phyloP scores from a whole-genome alignment of 2,113 vertebrate species.

The Enhydra lutris region DNA sequence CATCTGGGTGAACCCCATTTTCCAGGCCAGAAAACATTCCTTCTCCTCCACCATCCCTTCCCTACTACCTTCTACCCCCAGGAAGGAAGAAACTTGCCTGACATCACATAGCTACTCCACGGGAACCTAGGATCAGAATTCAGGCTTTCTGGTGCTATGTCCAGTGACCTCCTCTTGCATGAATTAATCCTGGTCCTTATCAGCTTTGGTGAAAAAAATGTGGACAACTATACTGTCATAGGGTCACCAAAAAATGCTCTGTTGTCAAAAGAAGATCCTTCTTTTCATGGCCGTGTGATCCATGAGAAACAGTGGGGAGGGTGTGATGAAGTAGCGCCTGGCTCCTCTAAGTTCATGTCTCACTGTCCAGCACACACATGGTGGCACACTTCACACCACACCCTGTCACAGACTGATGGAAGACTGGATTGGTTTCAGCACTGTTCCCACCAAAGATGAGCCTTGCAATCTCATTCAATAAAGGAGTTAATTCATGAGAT shows the following conservation, averaged over 20 bases:
- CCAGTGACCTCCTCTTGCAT: not conserved
- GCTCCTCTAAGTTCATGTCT: not conserved
- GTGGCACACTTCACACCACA: accelerated
- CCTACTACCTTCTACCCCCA: no score
- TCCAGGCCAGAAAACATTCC: not conserved
- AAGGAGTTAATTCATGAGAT: not conserved
- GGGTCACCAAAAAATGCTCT: not conserved
- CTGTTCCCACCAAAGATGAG: not conserved
- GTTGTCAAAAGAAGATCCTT: not conserved
- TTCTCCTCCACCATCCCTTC: not conserved
- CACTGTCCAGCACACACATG: not conserved
- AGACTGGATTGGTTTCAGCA: not conserved
- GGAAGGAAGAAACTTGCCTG: not conserved
- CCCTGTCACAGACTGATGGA: accelerated
- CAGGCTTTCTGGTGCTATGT: not conserved
- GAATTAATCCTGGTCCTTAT: not conserved
- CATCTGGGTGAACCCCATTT: not conserved
- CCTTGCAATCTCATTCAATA: not conserved
- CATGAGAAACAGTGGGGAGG: not conserved
- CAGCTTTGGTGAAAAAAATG: not conserved
- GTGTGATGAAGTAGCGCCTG: not conserved
- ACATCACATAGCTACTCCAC: not conserved
- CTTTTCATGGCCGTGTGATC: not conserved
- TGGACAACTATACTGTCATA: not conserved
- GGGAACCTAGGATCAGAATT: not conserved